These are phyloP conservation scores for Stictocephala bisonia DNA, from an alignment of 2,888 invertebrate genomes.

Conservation along the genomic window DNA sequence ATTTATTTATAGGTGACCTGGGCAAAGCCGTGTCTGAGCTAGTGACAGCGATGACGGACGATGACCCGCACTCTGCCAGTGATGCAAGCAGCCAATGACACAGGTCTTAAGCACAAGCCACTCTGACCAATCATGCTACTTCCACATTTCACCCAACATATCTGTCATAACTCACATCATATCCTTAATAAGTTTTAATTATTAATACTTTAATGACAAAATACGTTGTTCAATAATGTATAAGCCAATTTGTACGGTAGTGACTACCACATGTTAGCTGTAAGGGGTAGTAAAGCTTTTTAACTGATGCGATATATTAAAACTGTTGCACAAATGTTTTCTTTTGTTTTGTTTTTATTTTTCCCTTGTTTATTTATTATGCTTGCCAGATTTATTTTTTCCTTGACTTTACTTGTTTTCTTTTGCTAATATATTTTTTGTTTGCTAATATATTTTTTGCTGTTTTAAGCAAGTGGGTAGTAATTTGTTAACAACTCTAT, in stretches of 20 bases:
- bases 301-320: conserved; percentile 29
- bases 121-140: conserved; percentile 15
- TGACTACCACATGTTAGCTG: conserved; percentile 15
- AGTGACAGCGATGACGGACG: conserved; percentile 90
- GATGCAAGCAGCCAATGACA: conserved; percentile 37
- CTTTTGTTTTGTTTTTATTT: conserved; percentile 33
- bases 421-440: neutral
- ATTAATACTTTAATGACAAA: conserved; percentile 27
- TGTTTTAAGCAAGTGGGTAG: too few species aligned
- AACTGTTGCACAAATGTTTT: conserved; percentile 31
- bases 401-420: conserved; percentile 8
- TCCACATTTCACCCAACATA: conserved; percentile 35
- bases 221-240: conserved; percentile 16
- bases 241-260: conserved; percentile 31
- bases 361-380: conserved; percentile 3
- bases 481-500: too few species aligned
- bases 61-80: conserved; percentile 62
- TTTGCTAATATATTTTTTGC: neutral
- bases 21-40: conserved; percentile 89
- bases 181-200: conserved; percentile 39
- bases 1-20: conserved; percentile 76
- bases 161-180: conserved; percentile 30
- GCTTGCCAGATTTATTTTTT: neutral
- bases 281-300: conserved; percentile 37
- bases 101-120: conserved; percentile 1